Percentiles rank a stretch among this genome's conserved stretches.
These are phyloP conservation scores for Bubo bubo DNA, from an alignment of 2,113 vertebrate species.

Conservation along the genomic window DNA sequence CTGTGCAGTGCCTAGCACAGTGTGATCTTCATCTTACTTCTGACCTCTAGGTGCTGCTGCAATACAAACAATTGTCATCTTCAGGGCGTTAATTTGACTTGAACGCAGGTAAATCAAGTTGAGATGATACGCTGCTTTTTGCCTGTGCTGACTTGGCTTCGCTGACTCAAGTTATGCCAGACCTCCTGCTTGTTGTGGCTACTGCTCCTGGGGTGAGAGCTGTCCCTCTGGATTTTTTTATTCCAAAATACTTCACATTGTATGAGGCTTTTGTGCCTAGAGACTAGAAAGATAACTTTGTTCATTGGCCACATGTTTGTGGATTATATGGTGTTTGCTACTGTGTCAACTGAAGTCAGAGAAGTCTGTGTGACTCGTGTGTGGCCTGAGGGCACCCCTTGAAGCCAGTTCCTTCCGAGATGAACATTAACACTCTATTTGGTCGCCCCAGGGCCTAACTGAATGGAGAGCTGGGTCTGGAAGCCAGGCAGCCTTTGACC, in stretches of 20 bases:
- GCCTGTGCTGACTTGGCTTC: background rate
- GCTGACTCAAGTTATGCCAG: background rate
- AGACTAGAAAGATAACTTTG: background rate
- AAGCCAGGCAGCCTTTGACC: background rate
- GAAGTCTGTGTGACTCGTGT: background rate
- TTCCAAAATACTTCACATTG: background rate
- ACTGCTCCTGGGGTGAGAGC: background rate
- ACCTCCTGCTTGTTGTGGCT: background rate
- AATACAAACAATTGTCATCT: background rate
- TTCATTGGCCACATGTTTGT: background rate
- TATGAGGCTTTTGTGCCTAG: accelerated
- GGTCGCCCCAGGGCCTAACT: background rate
- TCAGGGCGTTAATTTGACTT: accelerated
- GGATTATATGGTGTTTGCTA: background rate
- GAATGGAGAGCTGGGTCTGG: background rate
- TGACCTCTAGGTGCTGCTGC: slow-evolving; percentile 32
- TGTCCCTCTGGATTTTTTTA: background rate
- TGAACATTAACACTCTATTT: accelerated
- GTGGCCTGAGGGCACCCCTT: background rate
- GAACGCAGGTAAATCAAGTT: accelerated
- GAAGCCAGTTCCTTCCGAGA: background rate
- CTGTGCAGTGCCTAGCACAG: background rate
- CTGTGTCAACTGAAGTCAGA: background rate
- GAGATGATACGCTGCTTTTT: background rate
- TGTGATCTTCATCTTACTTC: background rate